Evolutionary conservation across 1,140 invertebrate genomes (phyloP).

Genomic region (Fragariocoptes setiger): DNA sequence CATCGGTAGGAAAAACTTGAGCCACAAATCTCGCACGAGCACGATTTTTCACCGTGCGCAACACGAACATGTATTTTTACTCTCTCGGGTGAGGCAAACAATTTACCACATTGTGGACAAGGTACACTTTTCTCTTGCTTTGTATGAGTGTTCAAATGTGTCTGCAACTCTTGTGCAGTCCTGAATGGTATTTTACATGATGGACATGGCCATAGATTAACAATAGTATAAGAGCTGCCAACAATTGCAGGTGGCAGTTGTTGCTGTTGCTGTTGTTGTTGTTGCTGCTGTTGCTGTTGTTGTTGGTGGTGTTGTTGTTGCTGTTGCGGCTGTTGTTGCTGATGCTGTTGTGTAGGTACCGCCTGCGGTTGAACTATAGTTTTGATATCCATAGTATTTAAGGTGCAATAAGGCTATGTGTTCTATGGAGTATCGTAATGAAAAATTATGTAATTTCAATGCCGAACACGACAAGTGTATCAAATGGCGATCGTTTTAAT

Average conservation of each 20-base stretch:
- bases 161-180: conserved; percentile 13
- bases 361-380: no score
- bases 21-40: conserved; percentile 13
- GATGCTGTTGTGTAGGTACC: no score
- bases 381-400: no score
- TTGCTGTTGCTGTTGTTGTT: conserved; percentile 1
- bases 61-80: conserved; percentile 12
- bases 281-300: conserved; percentile 4
- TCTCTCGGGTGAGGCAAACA: conserved; percentile 12
- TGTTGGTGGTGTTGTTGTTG: conserved; percentile 2
- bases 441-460: no score
- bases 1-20: conserved; percentile 13
- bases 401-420: no score
- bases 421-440: no score
- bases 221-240: not conserved
- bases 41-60: conserved; percentile 12
- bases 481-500: no score
- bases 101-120: conserved; percentile 13
- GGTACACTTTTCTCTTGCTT: conserved; percentile 13
- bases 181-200: conserved; percentile 14
- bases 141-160: conserved; percentile 12
- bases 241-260: not conserved
- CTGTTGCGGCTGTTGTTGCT: conserved; percentile 4
- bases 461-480: no score
- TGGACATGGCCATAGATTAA: conserved; percentile 13